Percentiles rank a stretch among this genome's conserved stretches.
Conservation (phyloP, 2,797 vertebrate genomes). For the Pangasius larnaudii region DNA sequence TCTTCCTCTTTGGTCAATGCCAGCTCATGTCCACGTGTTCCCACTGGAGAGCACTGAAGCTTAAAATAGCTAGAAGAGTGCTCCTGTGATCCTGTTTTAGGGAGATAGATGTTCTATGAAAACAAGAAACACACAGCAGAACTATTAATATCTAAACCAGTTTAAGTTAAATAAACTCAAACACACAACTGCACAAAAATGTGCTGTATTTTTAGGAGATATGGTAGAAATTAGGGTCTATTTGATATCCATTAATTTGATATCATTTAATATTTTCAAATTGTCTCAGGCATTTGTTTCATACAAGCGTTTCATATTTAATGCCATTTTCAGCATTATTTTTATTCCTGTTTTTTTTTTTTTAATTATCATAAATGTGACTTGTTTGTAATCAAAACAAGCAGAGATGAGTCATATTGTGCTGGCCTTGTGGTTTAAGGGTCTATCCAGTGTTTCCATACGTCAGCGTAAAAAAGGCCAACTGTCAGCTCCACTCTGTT, state of each 20-base stretch:
- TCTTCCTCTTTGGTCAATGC: conserved; percentile 39
- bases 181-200: no score
- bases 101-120: neutral
- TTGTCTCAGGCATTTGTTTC: neutral
- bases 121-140: neutral
- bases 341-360: neutral
- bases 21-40: conserved; percentile 68
- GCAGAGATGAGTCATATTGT: neutral
- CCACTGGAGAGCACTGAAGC: neutral
- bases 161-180: neutral
- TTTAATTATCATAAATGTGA: neutral
- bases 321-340: neutral
- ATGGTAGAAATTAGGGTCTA: neutral
- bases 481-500: conserved; percentile 7
- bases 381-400: conserved; percentile 22
- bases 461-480: conserved; percentile 46
- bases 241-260: neutral
- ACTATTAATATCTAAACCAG: neutral
- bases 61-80: conserved; percentile 8
- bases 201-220: neutral
- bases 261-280: neutral
- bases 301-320: neutral
- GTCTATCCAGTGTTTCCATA: conserved; percentile 34
- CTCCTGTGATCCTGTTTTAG: neutral
- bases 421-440: conserved; percentile 33